phyloP scores from a whole-genome alignment of 2,797 vertebrate species.

The Chromobotia macracanthus region DNA sequence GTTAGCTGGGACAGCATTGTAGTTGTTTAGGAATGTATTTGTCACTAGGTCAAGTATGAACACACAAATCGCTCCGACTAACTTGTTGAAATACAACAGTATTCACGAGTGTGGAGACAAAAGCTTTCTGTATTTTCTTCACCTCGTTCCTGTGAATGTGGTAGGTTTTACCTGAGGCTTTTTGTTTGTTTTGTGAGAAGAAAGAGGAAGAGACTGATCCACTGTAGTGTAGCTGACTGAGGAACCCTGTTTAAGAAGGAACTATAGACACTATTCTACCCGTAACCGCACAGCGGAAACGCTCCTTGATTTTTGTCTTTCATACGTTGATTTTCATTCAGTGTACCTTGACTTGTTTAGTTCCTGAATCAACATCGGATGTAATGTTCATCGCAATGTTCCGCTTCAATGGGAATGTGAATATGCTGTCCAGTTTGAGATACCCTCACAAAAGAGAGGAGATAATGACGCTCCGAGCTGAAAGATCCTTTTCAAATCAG shows the following conservation, averaged over 20 bases:
- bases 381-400: too few relatives aligned
- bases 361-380: conserved; percentile 55
- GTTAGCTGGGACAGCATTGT: conserved; percentile 66
- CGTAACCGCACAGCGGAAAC: conserved; percentile 67
- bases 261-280: conserved; percentile 55
- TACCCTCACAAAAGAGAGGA: conserved; percentile 15
- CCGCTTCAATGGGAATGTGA: conserved; percentile 56
- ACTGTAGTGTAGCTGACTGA: conserved; percentile 46
- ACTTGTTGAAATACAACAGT: conserved; percentile 66
- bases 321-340: conserved; percentile 34
- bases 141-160: conserved; percentile 32
- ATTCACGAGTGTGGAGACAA: conserved; percentile 63
- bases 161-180: conserved; percentile 57
- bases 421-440: conserved; percentile 46
- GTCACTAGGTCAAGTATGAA: conserved; percentile 71
- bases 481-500: conserved; percentile 66
- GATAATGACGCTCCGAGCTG: conserved; percentile 15
- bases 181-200: conserved; percentile 43
- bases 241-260: conserved; percentile 61
- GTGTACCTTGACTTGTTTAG: conserved; percentile 52
- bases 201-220: conserved; percentile 55
- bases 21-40: conserved; percentile 74
- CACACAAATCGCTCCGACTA: conserved; percentile 71
- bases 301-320: conserved; percentile 28
- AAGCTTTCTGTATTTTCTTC: conserved; percentile 67